phyloP scores from a whole-genome alignment of 1,140 invertebrate genomes.

The Meteorus sp. region DNA sequence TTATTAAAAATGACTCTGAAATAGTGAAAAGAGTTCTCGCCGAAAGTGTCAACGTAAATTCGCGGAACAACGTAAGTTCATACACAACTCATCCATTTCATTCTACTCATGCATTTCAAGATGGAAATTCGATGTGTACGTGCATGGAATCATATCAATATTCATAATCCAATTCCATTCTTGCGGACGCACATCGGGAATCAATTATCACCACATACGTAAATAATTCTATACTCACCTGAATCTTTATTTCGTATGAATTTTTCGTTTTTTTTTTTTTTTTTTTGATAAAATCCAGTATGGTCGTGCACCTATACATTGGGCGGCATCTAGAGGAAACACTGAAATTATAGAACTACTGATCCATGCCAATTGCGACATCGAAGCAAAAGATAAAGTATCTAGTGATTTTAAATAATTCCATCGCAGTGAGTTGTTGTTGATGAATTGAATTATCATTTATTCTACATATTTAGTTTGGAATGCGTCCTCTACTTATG shows the following conservation, averaged over 20 bases:
- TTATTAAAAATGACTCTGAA: conserved; percentile 72
- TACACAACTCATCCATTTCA: too few species aligned
- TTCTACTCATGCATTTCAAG: too few species aligned
- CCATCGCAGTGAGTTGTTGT: neutral
- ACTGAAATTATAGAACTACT: conserved; percentile 74
- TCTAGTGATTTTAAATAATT: conserved; percentile 18
- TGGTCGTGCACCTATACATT: conserved; percentile 75
- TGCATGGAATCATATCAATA: too few species aligned
- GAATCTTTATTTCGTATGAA: neutral
- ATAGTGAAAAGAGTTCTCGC: conserved; percentile 65
- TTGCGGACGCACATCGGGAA: too few species aligned
- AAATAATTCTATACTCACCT: neutral
- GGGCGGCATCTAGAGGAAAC: conserved; percentile 74
- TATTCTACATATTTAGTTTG: conserved; percentile 64
- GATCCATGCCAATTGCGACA: conserved; percentile 73
- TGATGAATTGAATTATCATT: conserved; percentile 10
- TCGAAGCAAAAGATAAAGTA: conserved; percentile 77
- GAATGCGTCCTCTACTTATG: conserved; percentile 80
- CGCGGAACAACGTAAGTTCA: conserved; percentile 70
- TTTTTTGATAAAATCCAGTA: conserved; percentile 62
- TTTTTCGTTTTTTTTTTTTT: conserved; percentile 22
- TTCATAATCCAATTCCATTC: too few species aligned
- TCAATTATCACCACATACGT: too few species aligned
- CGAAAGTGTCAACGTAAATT: conserved; percentile 70
- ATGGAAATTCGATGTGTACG: too few species aligned